phyloP scores from a whole-genome alignment of 2,888 invertebrate genomes.

The Rugalucina vietnamica region DNA sequence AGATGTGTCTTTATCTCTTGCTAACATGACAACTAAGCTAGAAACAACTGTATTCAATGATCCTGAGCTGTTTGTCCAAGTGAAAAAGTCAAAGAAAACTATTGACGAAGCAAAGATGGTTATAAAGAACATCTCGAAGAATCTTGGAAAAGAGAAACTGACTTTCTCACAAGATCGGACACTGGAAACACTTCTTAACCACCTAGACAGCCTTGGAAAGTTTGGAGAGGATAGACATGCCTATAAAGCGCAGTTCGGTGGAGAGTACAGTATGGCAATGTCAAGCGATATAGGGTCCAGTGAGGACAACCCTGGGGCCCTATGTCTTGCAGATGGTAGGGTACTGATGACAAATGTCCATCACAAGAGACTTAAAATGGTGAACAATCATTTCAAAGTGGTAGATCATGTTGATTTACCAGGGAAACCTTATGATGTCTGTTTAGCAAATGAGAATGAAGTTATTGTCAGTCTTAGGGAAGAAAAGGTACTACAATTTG shows the following conservation, averaged over 20 bases:
- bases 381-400: slow-evolving; percentile 35
- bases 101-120: slow-evolving; percentile 45
- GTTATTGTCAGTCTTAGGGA: slow-evolving; percentile 47
- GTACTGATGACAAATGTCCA: slow-evolving; percentile 51
- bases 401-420: slow-evolving; percentile 55
- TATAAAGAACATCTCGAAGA: slow-evolving; percentile 45
- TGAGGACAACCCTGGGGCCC: slow-evolving; percentile 52
- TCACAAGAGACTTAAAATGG: slow-evolving; percentile 57
- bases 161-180: slow-evolving; percentile 51
- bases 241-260: slow-evolving; percentile 48
- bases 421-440: slow-evolving; percentile 60
- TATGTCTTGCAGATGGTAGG: slow-evolving; percentile 47
- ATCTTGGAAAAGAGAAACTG: slow-evolving; percentile 52
- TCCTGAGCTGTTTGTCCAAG: slow-evolving; percentile 52
- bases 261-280: slow-evolving; percentile 48
- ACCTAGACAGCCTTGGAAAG: slow-evolving; percentile 37
- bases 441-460: slow-evolving; percentile 41
- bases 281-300: slow-evolving; percentile 53
- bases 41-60: slow-evolving; percentile 50
- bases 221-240: slow-evolving; percentile 53
- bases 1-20: slow-evolving; percentile 45
- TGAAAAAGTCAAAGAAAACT: slow-evolving; percentile 56
- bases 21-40: slow-evolving; percentile 39
- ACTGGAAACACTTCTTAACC: slow-evolving; percentile 49
- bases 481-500: slow-evolving; percentile 54